Evolutionary conservation across 2,113 vertebrate species (phyloP), one percentile per base, ranked within the genome.

Genomic region (Cettia cetti): DNA sequence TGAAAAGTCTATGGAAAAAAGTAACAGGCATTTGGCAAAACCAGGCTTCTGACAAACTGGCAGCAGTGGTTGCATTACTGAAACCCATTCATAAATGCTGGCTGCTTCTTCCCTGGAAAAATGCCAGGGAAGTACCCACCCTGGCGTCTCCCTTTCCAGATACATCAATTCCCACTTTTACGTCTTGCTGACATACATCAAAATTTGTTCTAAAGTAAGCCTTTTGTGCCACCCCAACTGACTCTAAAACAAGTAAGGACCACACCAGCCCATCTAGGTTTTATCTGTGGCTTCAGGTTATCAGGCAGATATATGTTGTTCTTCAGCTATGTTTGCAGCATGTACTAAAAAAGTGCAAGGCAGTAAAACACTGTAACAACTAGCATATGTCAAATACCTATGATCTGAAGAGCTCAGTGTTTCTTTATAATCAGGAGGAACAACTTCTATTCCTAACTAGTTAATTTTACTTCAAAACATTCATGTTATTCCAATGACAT

Each of bases 41-140:
- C 21, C 45, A 83, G 75, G n/a, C 75, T 91, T 90, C 65, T 94
- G 60, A 45, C 66, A 76, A 94, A 93, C 91, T 92, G 89, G 79
- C 89, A 94, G 71, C 52, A 59, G 44, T 90, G 71, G 33, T n/a
- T 64, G 47, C 53, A 39, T 69, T 88, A 88, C 75, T 96, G 92
- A 94, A 91, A 82, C 71, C 57, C 56, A 77, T 95, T 95, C 59
- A 90, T 85, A 82, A 95, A 80, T 59, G 66, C 59, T 95, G 90
- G 59, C 87, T 94, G 63, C 57, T 85, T 90, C 91, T 87, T 89
- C 78, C 49, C 45, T 87, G 65, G 53, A 77, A 23, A 35, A 87
- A 68, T 77, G 54, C 68, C 77, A 94, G 42, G 74, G 49, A 79
- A 83, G 28, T 69, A 89, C 54, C 78, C 66, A 92, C 59, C 59